Conservation (phyloP, 2,888 invertebrate genomes). For the Scrobipalpa costella region DNA sequence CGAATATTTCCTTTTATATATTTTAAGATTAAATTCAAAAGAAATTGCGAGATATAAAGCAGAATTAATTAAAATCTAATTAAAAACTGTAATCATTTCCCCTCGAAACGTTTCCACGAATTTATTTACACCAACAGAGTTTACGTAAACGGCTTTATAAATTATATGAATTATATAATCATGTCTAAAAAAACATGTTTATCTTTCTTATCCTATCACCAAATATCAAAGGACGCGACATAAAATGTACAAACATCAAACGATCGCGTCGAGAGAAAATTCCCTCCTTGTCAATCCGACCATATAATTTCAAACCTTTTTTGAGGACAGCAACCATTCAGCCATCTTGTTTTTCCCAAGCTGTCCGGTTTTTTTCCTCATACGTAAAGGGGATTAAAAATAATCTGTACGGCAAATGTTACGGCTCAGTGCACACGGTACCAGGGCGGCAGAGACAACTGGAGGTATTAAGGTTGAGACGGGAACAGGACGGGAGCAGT, state of each 20-base stretch:
- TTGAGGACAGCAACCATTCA: too few relatives aligned
- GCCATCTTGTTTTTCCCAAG: constrained; percentile 15
- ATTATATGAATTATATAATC: constrained; percentile 4
- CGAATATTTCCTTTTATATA: too few relatives aligned
- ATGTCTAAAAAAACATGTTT: not conserved
- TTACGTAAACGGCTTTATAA: not conserved
- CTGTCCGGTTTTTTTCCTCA: constrained; percentile 15
- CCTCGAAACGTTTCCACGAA: not conserved
- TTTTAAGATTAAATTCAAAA: too few relatives aligned
- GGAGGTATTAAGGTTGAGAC: constrained; percentile 28
- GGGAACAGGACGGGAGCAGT: constrained; percentile 27
- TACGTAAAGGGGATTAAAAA: constrained; percentile 25
- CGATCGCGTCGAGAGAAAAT: constrained; percentile 9
- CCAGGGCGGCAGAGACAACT: constrained; percentile 24
- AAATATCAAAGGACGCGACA: constrained; percentile 11
- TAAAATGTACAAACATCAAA: constrained; percentile 7
- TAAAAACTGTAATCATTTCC: not conserved
- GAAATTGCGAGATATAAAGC: too few relatives aligned
- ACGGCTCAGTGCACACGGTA: constrained; percentile 33
- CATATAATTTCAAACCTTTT: constrained; percentile 9
- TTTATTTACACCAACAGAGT: not conserved
- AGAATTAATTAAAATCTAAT: not conserved
- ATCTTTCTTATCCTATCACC: not conserved
- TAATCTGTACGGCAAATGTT: constrained; percentile 31
- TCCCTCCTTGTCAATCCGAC: constrained; percentile 9